Evolutionary conservation across 2,113 vertebrate species (phyloP).

Genomic region (Montifringilla adamsi): DNA sequence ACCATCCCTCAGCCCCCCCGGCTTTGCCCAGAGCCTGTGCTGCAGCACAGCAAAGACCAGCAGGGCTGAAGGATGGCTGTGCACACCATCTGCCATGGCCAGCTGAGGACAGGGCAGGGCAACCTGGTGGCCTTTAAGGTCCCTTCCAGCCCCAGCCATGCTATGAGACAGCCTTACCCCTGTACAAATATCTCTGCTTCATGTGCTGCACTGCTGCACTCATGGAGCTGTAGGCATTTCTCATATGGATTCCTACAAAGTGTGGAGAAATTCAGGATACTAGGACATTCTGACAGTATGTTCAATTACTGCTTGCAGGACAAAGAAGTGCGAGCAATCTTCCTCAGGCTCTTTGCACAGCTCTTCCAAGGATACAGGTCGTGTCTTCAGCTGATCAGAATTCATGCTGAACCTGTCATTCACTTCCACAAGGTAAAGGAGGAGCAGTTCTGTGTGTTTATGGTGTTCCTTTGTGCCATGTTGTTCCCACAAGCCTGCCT

Average conservation of each 20-base stretch:
- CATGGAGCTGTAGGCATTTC: not conserved
- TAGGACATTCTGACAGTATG: not conserved
- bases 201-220: not conserved
- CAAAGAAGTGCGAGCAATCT: conserved; percentile 95
- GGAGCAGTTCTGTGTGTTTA: not conserved
- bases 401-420: conserved; percentile 95
- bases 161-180: not conserved
- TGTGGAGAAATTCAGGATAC: not conserved
- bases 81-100: not conserved
- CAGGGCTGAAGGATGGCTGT: not conserved
- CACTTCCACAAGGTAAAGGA: conserved; percentile 95
- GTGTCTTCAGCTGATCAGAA: conserved; percentile 96
- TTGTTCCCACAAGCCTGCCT: not conserved
- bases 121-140: not conserved
- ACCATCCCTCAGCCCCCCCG: not conserved
- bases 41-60: not conserved
- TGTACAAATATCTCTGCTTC: not conserved
- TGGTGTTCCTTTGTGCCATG: not conserved
- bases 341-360: conserved; percentile 96
- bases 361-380: conserved; percentile 98
- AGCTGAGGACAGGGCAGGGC: not conserved
- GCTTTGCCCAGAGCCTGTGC: not conserved
- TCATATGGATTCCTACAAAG: not conserved
- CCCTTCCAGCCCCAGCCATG: not conserved
- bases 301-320: conserved; percentile 77